Percentiles rank a stretch among this genome's conserved stretches.
Evolutionary conservation across 2,797 vertebrate species (phyloP).

Genomic region (Falco rusticolus): DNA sequence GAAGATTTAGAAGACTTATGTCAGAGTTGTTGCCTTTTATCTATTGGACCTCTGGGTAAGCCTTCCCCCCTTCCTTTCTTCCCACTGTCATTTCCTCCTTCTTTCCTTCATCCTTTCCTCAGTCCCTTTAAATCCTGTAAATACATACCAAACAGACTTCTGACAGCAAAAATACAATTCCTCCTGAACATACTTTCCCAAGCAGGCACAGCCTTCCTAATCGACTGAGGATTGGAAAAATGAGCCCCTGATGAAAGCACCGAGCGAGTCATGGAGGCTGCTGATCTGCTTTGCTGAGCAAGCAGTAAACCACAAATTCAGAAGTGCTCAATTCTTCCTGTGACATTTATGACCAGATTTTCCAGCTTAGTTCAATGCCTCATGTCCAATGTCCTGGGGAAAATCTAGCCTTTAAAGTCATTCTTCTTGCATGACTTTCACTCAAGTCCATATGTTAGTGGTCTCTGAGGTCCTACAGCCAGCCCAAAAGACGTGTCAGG

Average conservation of each 20-base stretch:
- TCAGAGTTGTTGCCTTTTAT: not conserved
- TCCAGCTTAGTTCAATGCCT: constrained; percentile 2
- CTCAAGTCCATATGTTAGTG: not conserved
- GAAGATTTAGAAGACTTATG: not conserved
- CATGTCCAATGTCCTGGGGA: not conserved
- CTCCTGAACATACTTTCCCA: not conserved
- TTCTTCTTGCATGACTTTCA: constrained; percentile 2
- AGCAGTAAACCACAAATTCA: not conserved
- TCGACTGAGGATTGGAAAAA: not conserved
- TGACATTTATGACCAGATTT: constrained; percentile 21
- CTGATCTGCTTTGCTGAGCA: not conserved
- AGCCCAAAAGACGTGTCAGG: not conserved
- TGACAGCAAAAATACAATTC: not conserved
- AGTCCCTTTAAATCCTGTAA: not conserved
- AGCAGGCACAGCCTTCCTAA: not conserved
- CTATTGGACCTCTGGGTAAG: not conserved
- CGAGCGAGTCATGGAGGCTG: not conserved
- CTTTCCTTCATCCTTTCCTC: not conserved
- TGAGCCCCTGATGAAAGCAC: not conserved
- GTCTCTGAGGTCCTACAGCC: not conserved
- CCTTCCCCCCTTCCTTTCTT: not conserved
- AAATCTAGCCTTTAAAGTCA: not conserved
- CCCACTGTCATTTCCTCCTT: no score
- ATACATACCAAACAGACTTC: not conserved
- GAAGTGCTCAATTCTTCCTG: not conserved